phyloP scores from a whole-genome alignment of 1,140 invertebrate genomes.

The Drosophila kurseongensis region DNA sequence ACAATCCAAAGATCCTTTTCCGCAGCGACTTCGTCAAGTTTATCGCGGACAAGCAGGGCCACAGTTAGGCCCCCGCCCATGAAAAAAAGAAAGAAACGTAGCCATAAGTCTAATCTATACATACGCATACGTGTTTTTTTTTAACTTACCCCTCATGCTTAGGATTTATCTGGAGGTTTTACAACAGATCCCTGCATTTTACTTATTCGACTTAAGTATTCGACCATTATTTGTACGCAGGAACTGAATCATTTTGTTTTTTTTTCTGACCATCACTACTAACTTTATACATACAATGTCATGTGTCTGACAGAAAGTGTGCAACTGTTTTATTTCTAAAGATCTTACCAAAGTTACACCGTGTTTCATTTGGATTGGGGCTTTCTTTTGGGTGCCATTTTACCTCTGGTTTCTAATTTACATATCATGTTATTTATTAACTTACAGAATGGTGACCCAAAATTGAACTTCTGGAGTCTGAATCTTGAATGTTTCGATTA shows the following conservation, averaged over 20 bases:
- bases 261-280: slow-evolving; percentile 12
- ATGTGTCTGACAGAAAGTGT: slow-evolving; percentile 2
- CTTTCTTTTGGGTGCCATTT: neutral
- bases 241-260: slow-evolving; percentile 17
- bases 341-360: slow-evolving; percentile 10
- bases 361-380: neutral
- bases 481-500: no score
- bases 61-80: slow-evolving; percentile 11
- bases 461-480: no score
- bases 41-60: slow-evolving; percentile 38
- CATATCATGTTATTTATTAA: no score
- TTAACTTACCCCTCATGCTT: slow-evolving; percentile 53
- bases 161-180: slow-evolving; percentile 19
- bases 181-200: slow-evolving; percentile 24
- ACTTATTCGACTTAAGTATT: slow-evolving; percentile 34
- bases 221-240: slow-evolving; percentile 12
- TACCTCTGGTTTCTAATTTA: no score
- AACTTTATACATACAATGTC: slow-evolving; percentile 7
- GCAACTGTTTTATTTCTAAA: slow-evolving; percentile 40
- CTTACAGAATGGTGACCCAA: neutral
- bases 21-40: slow-evolving; percentile 67
- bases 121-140: slow-evolving; percentile 16
- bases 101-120: slow-evolving; percentile 13
- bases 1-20: slow-evolving; percentile 59
- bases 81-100: slow-evolving; percentile 40